Percentiles rank a stretch among this genome's conserved stretches.
Conservation (phyloP, 2,888 invertebrate species). For the Zhuqinia jingwanae region DNA sequence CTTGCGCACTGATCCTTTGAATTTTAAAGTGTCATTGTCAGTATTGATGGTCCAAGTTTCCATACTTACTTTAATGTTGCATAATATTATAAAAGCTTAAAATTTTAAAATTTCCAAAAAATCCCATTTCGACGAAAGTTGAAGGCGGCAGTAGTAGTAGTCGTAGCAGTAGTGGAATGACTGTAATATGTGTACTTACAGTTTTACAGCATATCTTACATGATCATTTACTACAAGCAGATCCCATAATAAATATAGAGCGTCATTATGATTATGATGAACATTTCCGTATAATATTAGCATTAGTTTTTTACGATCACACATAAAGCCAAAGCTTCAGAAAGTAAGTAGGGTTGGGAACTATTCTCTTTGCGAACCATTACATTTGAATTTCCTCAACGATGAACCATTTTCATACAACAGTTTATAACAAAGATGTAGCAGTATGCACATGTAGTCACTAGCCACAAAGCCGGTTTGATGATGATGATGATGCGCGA, state of each 20-base stretch:
- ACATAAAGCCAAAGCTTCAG: background rate
- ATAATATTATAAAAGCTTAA: no score
- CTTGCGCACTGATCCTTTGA: no score
- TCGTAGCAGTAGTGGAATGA: no score
- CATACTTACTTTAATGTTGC: no score
- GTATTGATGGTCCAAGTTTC: no score
- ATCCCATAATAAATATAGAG: background rate
- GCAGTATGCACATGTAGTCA: background rate
- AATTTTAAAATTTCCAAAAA: no score
- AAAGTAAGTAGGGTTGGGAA: background rate
- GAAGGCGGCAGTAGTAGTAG: no score
- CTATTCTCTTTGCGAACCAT: conserved; percentile 9
- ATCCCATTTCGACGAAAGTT: no score
- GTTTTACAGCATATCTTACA: background rate
- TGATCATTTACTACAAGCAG: background rate
- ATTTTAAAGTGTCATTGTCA: no score
- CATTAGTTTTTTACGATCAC: conserved; percentile 14
- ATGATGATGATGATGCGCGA: no score
- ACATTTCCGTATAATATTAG: background rate
- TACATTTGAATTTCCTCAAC: conserved; percentile 15
- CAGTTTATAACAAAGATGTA: background rate
- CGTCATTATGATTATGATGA: background rate
- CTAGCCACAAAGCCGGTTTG: background rate
- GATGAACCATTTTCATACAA: background rate
- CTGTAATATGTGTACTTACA: no score